Percentiles rank a stretch among this genome's conserved stretches.
phyloP scores from a whole-genome alignment of 1,140 invertebrate genomes.

The Diorhabda carinulata region DNA sequence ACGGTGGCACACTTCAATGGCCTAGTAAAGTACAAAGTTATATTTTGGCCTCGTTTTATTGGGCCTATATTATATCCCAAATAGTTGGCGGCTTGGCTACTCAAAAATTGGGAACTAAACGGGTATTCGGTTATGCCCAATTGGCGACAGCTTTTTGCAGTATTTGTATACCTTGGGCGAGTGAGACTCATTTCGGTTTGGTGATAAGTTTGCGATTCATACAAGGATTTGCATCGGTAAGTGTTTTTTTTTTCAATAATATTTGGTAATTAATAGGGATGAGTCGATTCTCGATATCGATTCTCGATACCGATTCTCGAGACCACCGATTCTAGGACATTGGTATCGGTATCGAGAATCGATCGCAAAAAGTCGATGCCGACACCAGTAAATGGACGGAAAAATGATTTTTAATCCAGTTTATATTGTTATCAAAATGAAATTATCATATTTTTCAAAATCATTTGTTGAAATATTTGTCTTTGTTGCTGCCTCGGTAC shows the following conservation, averaged over 20 bases:
- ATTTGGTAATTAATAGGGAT: neutral
- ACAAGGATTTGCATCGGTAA: constrained; percentile 65
- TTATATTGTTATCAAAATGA: no score
- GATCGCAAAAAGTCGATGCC: no score
- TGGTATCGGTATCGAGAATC: no score
- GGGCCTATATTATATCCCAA: constrained; percentile 69
- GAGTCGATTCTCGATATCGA: neutral
- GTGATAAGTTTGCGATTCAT: constrained; percentile 62
- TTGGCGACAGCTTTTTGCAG: constrained; percentile 65
- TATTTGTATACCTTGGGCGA: constrained; percentile 61
- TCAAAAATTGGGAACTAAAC: constrained; percentile 73
- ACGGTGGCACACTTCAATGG: constrained; percentile 59
- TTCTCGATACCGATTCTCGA: neutral
- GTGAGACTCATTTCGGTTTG: constrained; percentile 57
- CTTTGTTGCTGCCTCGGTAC: no score
- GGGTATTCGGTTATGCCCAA: constrained; percentile 71
- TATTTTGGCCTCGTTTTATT: constrained; percentile 67
- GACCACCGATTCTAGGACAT: no score
- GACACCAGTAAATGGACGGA: no score
- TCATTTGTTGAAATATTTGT: no score
- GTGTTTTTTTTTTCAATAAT: constrained; percentile 25
- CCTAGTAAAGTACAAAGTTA: constrained; percentile 57
- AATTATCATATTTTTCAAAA: no score
- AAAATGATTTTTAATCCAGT: no score
- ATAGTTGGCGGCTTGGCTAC: constrained; percentile 70